Base-by-base conservation (phyloP, 2,888 invertebrate species). In the Herminia tarsipennalis region DNA sequence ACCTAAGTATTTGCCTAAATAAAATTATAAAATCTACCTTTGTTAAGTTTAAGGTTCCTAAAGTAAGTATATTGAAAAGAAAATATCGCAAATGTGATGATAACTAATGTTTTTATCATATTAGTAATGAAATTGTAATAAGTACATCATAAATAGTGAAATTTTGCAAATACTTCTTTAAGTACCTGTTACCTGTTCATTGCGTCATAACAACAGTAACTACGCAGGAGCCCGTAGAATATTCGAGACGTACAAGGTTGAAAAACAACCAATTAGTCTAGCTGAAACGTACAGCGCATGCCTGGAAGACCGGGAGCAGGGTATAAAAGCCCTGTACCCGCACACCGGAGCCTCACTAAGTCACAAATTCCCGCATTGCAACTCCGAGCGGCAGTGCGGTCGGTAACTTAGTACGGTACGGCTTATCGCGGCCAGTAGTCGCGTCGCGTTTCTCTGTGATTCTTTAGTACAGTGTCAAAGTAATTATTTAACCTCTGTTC, bases 401-500 rank as follows among this genome's bases (percentile, higher is more conserved):
- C 37, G 37, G 44, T 32, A 37, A 35, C 13, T 8, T 16, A 44
- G 44, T 44, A 21, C 25, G 9, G 3, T 27, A n/a, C 32, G 25
- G 32, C 14, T 12, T 3, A 6, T 12, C 16, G 37, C 28, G 20
- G 27, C 9, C 14, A 4, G n/a, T 14, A 25, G 27, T 17, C 36
- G 33, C 32, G 33, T 14, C 35, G 29, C 29, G 22, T 29, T 30
- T 3, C 14, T 9, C 21, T 18, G 20, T 17, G 32, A 13, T 33
- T 30, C 18, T 28, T 14, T 24, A 10, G 5, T 38, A 6, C 44
- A 44, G 14, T 32, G 32, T 33, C 37, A 38, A 33, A 37, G 27
- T 44, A 44, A 38, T 28, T 33, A 30, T 37, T 37, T 27, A 28
- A 44, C 37, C 37, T 44, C 17, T 37, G 35, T 43, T 36, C 3